Base-by-base conservation (phyloP, 2,888 invertebrate species). In the Epirrita christyi region DNA sequence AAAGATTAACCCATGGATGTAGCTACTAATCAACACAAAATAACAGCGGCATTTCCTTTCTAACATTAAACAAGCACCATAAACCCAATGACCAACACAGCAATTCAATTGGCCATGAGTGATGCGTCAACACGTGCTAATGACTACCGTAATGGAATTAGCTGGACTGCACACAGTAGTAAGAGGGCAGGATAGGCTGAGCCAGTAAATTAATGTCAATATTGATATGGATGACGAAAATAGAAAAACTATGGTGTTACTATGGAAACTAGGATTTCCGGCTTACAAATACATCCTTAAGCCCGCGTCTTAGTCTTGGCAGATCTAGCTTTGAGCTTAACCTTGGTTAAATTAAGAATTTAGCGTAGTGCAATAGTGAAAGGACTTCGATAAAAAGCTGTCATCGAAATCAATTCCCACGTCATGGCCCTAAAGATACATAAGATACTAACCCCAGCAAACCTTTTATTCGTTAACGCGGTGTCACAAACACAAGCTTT, bases 111-210 rank as follows among this genome's bases (percentile, higher is more conserved):
- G 67, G 51, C 61, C 66, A 66, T 14, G 56, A 67, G 34, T 34
- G 62, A 67, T 70, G 68, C 66, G 66, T 72, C 68, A 72, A 65
- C 70, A 63, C 66, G 63, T 55, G 59, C 52, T 70, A 66, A 70
- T 66, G 67, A 68, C 64, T 64, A 59, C 62, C 56, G 61, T 70
- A 70, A 71, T 72, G 71, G 70, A 52, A 70, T 72, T 73, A 70
- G 54, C 50, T 21, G 41, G 40, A 56, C 63, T 3, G 21, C 21
- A 21, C 21, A 32, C 32, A 21, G 4, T 9, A n/a, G n/a, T 38
- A 51, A 50, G 27, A 46, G 42, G 41, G 48, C 42, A 57, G 42
- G 6, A 13, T 34, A 42, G 13, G 21, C 34, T 46, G 29, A 38
- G 15, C 54, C 46, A 48, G 59, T 46, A 57, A 59, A 61, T 50